Conservation (phyloP, 2,113 vertebrate species). For the Odobenus rosmarus region DNA sequence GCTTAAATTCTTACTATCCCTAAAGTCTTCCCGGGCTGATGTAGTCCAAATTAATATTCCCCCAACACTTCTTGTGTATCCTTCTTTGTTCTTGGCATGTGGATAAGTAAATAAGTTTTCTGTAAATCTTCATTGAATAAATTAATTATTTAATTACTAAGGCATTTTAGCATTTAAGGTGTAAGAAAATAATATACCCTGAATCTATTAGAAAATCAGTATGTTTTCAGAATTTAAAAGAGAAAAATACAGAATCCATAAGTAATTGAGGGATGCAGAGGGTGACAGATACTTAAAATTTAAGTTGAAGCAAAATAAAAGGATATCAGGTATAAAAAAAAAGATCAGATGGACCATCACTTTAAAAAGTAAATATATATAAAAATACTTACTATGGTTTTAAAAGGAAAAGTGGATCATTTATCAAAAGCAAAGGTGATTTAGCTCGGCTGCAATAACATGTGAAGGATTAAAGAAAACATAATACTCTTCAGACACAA, state of each 20-base stretch:
- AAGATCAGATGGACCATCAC: not conserved
- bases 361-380: not conserved
- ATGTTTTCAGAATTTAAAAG: not conserved
- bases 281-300: not conserved
- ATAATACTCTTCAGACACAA: not conserved
- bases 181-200: not conserved
- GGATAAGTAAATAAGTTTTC: not conserved
- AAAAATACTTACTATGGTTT: not conserved
- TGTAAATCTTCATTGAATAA: not conserved
- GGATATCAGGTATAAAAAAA: not conserved
- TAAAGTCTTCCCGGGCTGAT: not conserved
- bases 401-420: slow-evolving; percentile 4
- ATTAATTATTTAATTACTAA: not conserved
- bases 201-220: not conserved
- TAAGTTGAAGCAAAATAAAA: slow-evolving; percentile 41
- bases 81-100: not conserved
- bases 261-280: not conserved
- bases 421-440: slow-evolving; percentile 17
- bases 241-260: not conserved
- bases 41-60: not conserved
- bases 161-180: not conserved
- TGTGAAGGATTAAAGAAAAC: not conserved
- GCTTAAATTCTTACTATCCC: not conserved
- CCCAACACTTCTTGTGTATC: not conserved
- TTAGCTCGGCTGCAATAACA: not conserved